Base-by-base conservation (phyloP, 2,888 invertebrate species). In the Altica lythri region DNA sequence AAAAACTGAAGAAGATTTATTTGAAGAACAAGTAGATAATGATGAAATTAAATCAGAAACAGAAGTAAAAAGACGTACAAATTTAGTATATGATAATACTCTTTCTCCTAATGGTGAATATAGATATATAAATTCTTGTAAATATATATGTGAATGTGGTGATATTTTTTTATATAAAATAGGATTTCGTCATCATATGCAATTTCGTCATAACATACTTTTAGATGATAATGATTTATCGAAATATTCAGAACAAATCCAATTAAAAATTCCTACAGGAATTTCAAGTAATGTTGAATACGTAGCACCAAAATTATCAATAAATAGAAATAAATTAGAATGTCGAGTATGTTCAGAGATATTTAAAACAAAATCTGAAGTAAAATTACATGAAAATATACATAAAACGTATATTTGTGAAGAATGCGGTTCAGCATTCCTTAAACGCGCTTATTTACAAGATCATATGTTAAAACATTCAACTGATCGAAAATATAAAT, bases 381-480 rank as follows among this genome's bases (percentile, higher is more conserved):
- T 56, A 13, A 45, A 55, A n/a, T 5, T 46, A 13, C 60, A 61
- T 49, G 45, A 53, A 35, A 55, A 60, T 32, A 51, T 55, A 5
- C 62, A 64, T 32, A 66, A 63, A 43, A 59, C 58, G 1, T 57
- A 62, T 46, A 42, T 62, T 12, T 66, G 66, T 35, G 61, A 62
- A 32, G 38, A 62, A 14, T 66, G 66, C 27, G 63, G 63, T 8
- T 53, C 55, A 3, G 56, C 59, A 2, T 66, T 66, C 27, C 37
- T 56, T 9, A 65, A 59, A 48, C 62, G 60, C 44, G 47, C 46
- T 13, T 63, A 66, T 30, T 53, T 66, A 32, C 52, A 55, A 38
- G 66, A 66, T 50, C 66, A 66, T 34, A 54, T 46, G 29, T 57
- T 61, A 5, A 62, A 60, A 10, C 71, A 71, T 45, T 55, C 63